Percentiles rank a stretch among this genome's conserved stretches.
phyloP scores from a whole-genome alignment of 1,140 invertebrate species.

The Cydia fagiglandana region DNA sequence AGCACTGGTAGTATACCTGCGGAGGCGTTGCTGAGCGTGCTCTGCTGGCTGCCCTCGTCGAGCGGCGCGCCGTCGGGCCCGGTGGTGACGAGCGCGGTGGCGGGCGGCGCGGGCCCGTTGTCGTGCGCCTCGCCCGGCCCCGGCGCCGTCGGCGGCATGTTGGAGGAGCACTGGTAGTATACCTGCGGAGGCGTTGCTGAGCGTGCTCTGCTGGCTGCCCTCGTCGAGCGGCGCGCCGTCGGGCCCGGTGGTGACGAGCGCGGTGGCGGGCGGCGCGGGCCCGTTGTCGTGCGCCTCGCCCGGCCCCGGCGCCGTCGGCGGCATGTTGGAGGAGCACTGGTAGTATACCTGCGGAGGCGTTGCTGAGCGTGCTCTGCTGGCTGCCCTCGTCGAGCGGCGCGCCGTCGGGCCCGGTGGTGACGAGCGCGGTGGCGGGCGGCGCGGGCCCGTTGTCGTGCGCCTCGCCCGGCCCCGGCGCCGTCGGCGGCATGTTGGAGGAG shows the following conservation, averaged over 20 bases:
- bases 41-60: constrained; percentile 95
- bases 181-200: constrained; percentile 94
- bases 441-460: constrained; percentile 82
- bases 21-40: constrained; percentile 93
- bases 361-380: constrained; percentile 94
- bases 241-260: constrained; percentile 91
- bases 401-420: constrained; percentile 93
- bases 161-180: too few relatives aligned
- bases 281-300: constrained; percentile 82
- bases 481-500: constrained; percentile 79
- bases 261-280: constrained; percentile 85
- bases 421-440: constrained; percentile 88
- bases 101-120: constrained; percentile 82
- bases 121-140: constrained; percentile 82
- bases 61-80: constrained; percentile 92
- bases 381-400: constrained; percentile 92
- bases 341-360: constrained; percentile 94
- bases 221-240: constrained; percentile 93
- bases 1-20: too few relatives aligned
- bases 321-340: too few relatives aligned
- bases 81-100: constrained; percentile 92
- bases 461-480: constrained; percentile 82
- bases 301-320: constrained; percentile 81
- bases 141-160: constrained; percentile 80
- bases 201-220: constrained; percentile 93